Conservation (phyloP, 2,888 invertebrate species). For the Lomographa bimaculata region DNA sequence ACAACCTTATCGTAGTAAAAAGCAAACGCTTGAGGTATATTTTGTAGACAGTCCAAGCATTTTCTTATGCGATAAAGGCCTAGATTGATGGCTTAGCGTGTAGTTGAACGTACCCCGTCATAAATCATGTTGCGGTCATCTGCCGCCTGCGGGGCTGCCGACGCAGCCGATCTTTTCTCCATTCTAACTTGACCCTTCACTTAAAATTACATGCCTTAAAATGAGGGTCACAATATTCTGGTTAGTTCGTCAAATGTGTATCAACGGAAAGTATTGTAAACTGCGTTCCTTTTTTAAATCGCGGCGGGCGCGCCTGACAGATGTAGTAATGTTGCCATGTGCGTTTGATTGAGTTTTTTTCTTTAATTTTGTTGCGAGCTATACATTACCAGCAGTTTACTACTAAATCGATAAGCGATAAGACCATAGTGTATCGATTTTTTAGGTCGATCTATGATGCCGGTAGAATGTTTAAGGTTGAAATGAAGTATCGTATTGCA, state of each 20-base stretch:
- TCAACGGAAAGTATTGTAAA: conserved; percentile 49
- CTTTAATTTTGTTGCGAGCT: conserved; percentile 11
- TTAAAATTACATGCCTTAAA: background rate
- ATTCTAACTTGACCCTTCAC: conserved; percentile 27
- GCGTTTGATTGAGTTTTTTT: conserved; percentile 52
- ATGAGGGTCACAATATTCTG: conserved; percentile 31
- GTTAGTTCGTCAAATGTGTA: conserved; percentile 34
- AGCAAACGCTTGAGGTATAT: no score
- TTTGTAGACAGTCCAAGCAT: no score
- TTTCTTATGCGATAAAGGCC: conserved; percentile 2
- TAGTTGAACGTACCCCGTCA: conserved; percentile 52
- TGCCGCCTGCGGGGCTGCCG: conserved; percentile 77
- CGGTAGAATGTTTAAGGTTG: no score
- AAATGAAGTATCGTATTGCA: no score
- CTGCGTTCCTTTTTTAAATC: conserved; percentile 72
- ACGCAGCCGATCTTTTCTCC: conserved; percentile 44
- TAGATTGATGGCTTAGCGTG: conserved; percentile 8
- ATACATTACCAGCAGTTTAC: conserved; percentile 17
- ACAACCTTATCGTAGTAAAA: conserved; percentile 7
- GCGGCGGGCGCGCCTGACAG: conserved; percentile 71
- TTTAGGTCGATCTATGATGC: no score
- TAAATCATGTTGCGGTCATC: conserved; percentile 80
- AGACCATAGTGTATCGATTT: no score
- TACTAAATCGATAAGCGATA: conserved; percentile 10
- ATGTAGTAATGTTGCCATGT: conserved; percentile 78